phyloP scores from a whole-genome alignment of 2,888 invertebrate genomes.

The Andrena chrysosceles region DNA sequence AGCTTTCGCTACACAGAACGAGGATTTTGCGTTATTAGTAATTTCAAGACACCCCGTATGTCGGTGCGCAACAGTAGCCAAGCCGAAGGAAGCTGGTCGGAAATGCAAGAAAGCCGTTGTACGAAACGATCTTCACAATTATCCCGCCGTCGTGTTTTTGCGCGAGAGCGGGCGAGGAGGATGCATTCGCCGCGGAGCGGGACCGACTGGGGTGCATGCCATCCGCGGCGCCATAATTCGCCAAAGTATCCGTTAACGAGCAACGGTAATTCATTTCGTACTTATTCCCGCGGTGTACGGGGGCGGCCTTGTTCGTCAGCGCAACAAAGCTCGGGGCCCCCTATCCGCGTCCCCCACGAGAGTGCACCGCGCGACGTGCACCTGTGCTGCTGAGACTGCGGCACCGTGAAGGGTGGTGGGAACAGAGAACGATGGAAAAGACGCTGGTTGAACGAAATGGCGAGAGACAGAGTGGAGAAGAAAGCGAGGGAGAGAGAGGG shows the following conservation, averaged over 20 bases:
- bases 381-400: slow-evolving; percentile 69
- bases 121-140: slow-evolving; percentile 53
- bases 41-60: slow-evolving; percentile 38
- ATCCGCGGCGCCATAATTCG: slow-evolving; percentile 51
- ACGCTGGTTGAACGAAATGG: slow-evolving; percentile 31
- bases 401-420: slow-evolving; percentile 63
- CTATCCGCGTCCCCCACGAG: slow-evolving; percentile 68
- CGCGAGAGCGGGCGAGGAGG: not conserved
- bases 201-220: slow-evolving; percentile 16
- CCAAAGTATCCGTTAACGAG: slow-evolving; percentile 68
- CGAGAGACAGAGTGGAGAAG: slow-evolving; percentile 37
- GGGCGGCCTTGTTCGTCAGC: slow-evolving; percentile 52
- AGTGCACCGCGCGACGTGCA: slow-evolving; percentile 71
- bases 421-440: slow-evolving; percentile 39
- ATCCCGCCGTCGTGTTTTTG: slow-evolving; percentile 39
- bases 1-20: not conserved
- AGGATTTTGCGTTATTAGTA: slow-evolving; percentile 26
- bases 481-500: slow-evolving; percentile 11
- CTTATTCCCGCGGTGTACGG: slow-evolving; percentile 53
- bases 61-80: slow-evolving; percentile 27
- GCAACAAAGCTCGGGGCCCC: slow-evolving; percentile 64
- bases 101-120: slow-evolving; percentile 25
- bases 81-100: not conserved
- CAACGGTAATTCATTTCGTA: slow-evolving; percentile 66
- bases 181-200: slow-evolving; percentile 18